Conservation (phyloP, 2,113 vertebrate genomes). For the Actinemys pallida region DNA sequence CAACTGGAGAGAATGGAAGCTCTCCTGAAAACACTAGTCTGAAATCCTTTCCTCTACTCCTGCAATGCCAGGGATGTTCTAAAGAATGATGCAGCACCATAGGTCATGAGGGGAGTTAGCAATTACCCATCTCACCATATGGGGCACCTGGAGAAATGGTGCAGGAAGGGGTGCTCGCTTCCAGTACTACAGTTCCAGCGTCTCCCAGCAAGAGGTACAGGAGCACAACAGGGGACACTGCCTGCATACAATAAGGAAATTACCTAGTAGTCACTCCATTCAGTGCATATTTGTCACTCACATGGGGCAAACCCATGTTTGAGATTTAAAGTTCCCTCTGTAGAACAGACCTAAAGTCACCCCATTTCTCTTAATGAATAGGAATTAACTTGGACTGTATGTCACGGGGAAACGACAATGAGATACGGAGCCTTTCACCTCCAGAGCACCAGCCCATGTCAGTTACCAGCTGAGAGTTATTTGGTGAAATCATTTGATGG, state of each 20-base stretch:
- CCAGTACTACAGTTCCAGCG: not conserved
- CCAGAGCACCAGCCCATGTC: not conserved
- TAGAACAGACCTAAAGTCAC: not conserved
- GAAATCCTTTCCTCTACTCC: not conserved
- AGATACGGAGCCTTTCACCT: not conserved
- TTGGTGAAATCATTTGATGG: not conserved
- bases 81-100: not conserved
- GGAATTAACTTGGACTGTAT: not conserved
- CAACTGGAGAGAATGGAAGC: not conserved
- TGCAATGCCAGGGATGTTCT: not conserved
- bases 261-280: not conserved
- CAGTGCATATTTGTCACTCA: not conserved
- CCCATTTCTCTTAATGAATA: not conserved
- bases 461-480: not conserved
- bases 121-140: not conserved
- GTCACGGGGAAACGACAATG: not conserved
- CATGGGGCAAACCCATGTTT: not conserved
- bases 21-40: not conserved
- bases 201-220: not conserved
- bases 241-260: not conserved
- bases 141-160: not conserved
- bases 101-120: not conserved
- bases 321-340: not conserved
- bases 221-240: not conserved
- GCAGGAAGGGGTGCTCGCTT: not conserved